Evolutionary conservation across 1,140 invertebrate species (phyloP).

Genomic region (Venturia canescens): DNA sequence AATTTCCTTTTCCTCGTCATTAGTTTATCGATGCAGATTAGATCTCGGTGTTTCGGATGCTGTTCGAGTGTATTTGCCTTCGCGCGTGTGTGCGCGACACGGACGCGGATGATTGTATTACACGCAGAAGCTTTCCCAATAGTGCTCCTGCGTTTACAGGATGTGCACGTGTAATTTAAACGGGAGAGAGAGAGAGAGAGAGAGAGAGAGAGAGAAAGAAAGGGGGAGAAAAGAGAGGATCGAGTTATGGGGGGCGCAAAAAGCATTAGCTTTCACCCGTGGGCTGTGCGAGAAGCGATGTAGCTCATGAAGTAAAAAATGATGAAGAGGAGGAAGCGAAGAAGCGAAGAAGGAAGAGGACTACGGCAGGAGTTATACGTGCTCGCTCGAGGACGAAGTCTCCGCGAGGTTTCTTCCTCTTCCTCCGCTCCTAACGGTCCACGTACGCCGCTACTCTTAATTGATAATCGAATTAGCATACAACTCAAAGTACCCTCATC

Average conservation of each 20-base stretch:
- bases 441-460: constrained; percentile 36
- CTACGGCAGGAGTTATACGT: constrained; percentile 27
- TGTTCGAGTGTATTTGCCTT: background rate
- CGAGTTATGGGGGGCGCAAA: constrained; percentile 25
- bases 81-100: background rate
- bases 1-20: no score
- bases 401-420: background rate
- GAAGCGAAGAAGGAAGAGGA: constrained; percentile 30
- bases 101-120: background rate
- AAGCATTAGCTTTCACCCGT: constrained; percentile 42
- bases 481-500: constrained; percentile 3
- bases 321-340: constrained; percentile 6
- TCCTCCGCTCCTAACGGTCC: constrained; percentile 29
- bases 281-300: constrained; percentile 5
- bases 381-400: constrained; percentile 16
- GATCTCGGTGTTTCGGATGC: constrained; percentile 8
- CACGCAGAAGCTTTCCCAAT: constrained; percentile 11
- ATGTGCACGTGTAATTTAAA: background rate
- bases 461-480: constrained; percentile 45
- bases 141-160: background rate
- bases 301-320: constrained; percentile 10
- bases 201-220: background rate
- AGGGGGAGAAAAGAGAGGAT: background rate
- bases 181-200: background rate
- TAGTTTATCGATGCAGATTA: constrained; percentile 2